Evolutionary conservation across 2,113 vertebrate genomes (phyloP), one percentile per base, ranked within the genome.

Genomic region (Chascanopsetta lugubris): DNA sequence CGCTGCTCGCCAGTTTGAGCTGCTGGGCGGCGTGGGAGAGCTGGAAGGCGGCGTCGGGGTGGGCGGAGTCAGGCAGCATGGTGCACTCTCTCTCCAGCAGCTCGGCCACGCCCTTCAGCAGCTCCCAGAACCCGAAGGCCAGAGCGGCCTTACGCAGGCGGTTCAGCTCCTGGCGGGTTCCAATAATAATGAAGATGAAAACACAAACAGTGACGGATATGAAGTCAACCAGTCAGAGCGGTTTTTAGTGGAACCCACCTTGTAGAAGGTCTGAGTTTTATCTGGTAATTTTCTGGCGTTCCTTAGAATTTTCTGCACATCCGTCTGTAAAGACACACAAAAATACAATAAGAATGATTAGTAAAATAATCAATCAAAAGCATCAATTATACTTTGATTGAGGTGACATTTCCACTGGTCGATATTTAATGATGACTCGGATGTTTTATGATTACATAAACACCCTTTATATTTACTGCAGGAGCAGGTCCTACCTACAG

Each of bases 251-350:
- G 20, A 40, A 83, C 89, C 91, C 80, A 98, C 97, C 93, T 99
- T 99, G 56, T 99, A 99, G 82, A 99, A 99, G 12, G 97, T 99
- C 54, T 98, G 97, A 26, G 97, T 99, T 91, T 99, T 99, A 86
- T 99, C 97, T n/a, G 97, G 97, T 45, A 99, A 89, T 80, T 99
- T 99, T 59, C 97, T 93, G 72, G 97, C 97, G 64, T 99, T 99
- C 86, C 97, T 94, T 82, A 99, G 90, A 85, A 99, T 99, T 91
- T 99, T 99, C 91, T 99, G 97, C 59, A 99, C 97, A 88, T 99
- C 97, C 2, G 97, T 98, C 97, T 99, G 86, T 49, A 45, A n/a
- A 42, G n/a, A 25, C 11, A 26, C 72, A 38, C 12, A 15, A 38
- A 5, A 15, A 17, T 34, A 34, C n/a, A 13, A 11, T 34, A 3